Evolutionary conservation across 2,797 vertebrate genomes (phyloP), one percentile per base, ranked within the genome.

Genomic region (Lates japonicus): DNA sequence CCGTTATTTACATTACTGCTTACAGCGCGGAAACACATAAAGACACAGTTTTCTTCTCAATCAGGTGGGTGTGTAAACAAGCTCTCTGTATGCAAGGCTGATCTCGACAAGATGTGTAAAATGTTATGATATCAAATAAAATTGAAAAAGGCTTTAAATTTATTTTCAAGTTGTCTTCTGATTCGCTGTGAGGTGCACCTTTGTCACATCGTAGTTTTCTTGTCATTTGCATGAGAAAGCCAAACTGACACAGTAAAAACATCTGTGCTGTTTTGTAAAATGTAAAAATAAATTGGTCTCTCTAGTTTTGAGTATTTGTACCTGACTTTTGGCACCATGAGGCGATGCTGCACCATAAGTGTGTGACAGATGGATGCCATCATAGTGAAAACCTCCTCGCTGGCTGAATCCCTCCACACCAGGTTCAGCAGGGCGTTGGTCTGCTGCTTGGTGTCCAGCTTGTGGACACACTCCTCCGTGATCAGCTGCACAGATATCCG

Each of bases 301-400:
- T 9, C 55, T 1, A 13, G 1, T 3, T 60, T 17, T 35, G 12
- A 20, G 17, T 25, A 1, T 70, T 86, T 88, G 92, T 93, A 95
- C 98, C 98, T 98, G 96, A 99, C 98, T 97, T 96, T 97, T 55
- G 98, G 98, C 92, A 99, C 98, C 97, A 98, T 97, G 95, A 99
- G 97, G 82, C 98, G 97, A 88, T 99, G 98, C 91, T 99, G 98
- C 69, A 99, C 98, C 98, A 99, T 99, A 7, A 99, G 94, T 0
- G 97, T 99, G 94, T 99, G 98, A 91, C 98, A 99, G 92, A 99
- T 96, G 20, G 97, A 98, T 0, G 98, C 98, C 98, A 99, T 99
- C 92, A 97, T 95, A 10, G 98, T 98, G 90, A 99, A 99, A 71
- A 98, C 95, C 76, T 99, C 98, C 88, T 99, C 98, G 31, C 97